A percentile compares a stretch with the other conserved stretches of the same genome.
phyloP scores from a whole-genome alignment of 2,888 invertebrate species.

The Ochropleura plecta region DNA sequence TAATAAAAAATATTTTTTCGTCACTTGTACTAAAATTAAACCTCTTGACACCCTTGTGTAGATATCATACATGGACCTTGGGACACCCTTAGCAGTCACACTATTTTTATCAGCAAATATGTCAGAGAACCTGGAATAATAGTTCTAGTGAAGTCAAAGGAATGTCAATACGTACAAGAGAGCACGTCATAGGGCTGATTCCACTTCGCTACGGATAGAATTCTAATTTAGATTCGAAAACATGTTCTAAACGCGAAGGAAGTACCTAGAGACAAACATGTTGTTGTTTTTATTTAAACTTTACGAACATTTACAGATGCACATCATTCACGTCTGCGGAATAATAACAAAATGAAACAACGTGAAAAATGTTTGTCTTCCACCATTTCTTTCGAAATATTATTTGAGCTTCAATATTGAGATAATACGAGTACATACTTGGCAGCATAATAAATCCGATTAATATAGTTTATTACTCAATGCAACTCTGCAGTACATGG shows the following conservation, averaged over 20 bases:
- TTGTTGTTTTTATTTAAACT: slow-evolving; percentile 3
- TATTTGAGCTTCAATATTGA: too few species aligned
- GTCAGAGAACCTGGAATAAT: slow-evolving; percentile 4
- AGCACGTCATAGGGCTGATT: slow-evolving; percentile 38
- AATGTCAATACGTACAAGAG: slow-evolving; percentile 24
- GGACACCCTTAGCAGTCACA: not conserved
- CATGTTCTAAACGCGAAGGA: not conserved
- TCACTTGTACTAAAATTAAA: not conserved
- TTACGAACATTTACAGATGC: not conserved
- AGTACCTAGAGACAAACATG: not conserved
- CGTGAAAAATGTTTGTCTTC: not conserved
- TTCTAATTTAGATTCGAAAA: slow-evolving; percentile 39
- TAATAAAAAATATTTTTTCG: too few species aligned
- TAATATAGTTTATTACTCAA: not conserved
- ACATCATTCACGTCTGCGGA: not conserved
- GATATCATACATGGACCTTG: not conserved
- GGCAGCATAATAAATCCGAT: not conserved
- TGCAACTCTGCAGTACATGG: not conserved
- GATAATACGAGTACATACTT: not conserved
- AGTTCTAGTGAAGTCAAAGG: slow-evolving; percentile 14
- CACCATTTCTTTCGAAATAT: not conserved
- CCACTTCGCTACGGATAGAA: slow-evolving; percentile 27
- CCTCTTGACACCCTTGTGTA: not conserved
- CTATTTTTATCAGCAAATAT: not conserved
- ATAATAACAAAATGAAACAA: not conserved